These are phyloP conservation scores for Halichondria panicea DNA, from an alignment of 37 sponge, comb jelly and placozoan species.

Conservation along the genomic window DNA sequence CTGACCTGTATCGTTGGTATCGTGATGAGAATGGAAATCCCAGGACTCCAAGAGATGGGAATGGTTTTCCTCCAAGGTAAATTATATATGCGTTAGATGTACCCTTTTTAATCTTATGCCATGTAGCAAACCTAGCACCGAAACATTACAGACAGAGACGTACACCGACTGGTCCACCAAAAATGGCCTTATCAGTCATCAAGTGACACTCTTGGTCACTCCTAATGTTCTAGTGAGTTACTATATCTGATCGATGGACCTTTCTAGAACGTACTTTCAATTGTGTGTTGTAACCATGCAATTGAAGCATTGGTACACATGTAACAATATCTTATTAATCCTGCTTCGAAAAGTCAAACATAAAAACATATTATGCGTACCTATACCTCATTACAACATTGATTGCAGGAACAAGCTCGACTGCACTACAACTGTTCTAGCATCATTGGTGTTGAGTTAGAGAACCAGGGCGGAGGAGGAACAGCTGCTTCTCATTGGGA, in stretches of 20 bases:
- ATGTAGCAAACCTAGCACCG: no score
- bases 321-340: no score
- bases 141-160: conserved; percentile 20
- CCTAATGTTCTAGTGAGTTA: conserved; percentile 57
- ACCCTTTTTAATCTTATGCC: no score
- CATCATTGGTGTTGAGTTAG: conserved; percentile 76
- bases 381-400: no score
- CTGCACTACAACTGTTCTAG: conserved; percentile 64
- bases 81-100: no score
- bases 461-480: conserved; percentile 82
- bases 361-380: no score
- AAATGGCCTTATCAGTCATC: conserved; percentile 17
- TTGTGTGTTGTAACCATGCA: no score
- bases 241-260: no score
- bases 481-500: conserved; percentile 79
- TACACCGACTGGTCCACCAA: conserved; percentile 40
- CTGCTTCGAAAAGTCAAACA: no score
- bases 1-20: conserved; percentile 70
- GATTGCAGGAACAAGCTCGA: conserved; percentile 57
- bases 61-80: not conserved
- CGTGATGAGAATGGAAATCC: conserved; percentile 63
- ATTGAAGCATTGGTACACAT: no score
- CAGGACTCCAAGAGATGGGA: conserved; percentile 55
- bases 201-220: conserved; percentile 53
- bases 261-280: no score